Evolutionary conservation across 2,113 vertebrate species (phyloP).

Genomic region (Malurus cyaneus): DNA sequence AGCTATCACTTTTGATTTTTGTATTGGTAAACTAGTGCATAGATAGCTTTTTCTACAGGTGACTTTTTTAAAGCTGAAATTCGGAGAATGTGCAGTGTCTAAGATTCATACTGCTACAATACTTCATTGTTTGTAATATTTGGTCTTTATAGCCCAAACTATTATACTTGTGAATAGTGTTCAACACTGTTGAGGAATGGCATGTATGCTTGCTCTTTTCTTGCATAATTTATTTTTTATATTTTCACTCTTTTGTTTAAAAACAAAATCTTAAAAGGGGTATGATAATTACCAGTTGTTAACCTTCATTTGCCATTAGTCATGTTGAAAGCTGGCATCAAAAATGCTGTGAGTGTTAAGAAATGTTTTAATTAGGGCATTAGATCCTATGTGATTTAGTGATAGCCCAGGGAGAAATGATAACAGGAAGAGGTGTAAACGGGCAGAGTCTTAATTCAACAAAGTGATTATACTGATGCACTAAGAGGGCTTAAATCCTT

Average conservation of each 20-base stretch:
- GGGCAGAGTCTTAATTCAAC: constrained; percentile 1
- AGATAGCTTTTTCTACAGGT: neutral
- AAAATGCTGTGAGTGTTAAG: neutral
- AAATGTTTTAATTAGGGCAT: constrained; percentile 50
- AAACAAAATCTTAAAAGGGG: neutral
- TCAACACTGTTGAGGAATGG: neutral
- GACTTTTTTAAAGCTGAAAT: neutral
- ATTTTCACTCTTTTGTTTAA: constrained; percentile 8
- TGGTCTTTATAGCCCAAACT: neutral
- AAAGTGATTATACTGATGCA: neutral
- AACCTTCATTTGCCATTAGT: constrained; percentile 28
- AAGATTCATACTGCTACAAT: neutral
- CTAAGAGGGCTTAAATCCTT: neutral
- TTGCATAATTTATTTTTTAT: constrained; percentile 17
- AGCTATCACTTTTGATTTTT: neutral
- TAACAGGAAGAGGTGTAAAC: neutral
- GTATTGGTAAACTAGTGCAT: neutral
- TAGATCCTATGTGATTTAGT: constrained; percentile 24
- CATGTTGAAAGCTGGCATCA: constrained; percentile 11
- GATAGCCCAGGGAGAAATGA: neutral
- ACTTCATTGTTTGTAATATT: neutral
- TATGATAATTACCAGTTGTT: constrained; percentile 32
- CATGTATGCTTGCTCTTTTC: neutral
- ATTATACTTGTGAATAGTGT: neutral
- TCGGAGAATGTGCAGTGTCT: neutral